Conservation (phyloP, 2,888 invertebrate genomes). For the Ormyrus nitidulus region DNA sequence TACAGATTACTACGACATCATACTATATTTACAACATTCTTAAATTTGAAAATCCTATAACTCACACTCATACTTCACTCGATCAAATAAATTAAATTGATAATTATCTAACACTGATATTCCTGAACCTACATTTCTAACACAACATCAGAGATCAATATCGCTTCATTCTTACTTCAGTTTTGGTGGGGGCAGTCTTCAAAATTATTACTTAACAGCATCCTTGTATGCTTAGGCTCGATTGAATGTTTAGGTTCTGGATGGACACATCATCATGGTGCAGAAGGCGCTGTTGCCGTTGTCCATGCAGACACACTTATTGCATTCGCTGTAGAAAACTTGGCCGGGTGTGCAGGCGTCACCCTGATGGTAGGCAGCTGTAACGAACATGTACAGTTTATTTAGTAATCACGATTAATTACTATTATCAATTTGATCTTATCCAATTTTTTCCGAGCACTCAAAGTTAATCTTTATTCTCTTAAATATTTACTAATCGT, state of each 20-base stretch:
- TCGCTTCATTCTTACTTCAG: background rate
- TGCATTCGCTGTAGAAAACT: slow-evolving; percentile 68
- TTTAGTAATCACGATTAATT: no score
- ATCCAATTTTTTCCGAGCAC: no score
- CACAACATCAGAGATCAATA: background rate
- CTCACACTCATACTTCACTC: slow-evolving; percentile 13
- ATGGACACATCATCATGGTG: slow-evolving; percentile 68
- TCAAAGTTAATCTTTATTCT: no score
- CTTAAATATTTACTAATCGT: no score
- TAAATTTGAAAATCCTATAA: no score
- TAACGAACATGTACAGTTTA: no score
- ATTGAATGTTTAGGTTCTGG: no score
- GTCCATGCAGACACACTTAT: slow-evolving; percentile 77
- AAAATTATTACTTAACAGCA: background rate
- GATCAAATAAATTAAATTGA: slow-evolving; percentile 5
- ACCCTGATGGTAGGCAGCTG: no score
- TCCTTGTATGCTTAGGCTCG: no score
- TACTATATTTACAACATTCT: no score
- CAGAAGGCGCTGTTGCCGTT: slow-evolving; percentile 76
- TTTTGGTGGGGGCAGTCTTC: slow-evolving; percentile 8
- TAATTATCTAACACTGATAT: slow-evolving; percentile 10
- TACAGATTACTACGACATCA: background rate
- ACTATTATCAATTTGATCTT: no score
- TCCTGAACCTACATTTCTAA: background rate
- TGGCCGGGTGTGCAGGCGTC: background rate